These are phyloP conservation scores for Malurus cyaneus DNA, from an alignment of 2,113 vertebrate genomes.

Conservation along the genomic window DNA sequence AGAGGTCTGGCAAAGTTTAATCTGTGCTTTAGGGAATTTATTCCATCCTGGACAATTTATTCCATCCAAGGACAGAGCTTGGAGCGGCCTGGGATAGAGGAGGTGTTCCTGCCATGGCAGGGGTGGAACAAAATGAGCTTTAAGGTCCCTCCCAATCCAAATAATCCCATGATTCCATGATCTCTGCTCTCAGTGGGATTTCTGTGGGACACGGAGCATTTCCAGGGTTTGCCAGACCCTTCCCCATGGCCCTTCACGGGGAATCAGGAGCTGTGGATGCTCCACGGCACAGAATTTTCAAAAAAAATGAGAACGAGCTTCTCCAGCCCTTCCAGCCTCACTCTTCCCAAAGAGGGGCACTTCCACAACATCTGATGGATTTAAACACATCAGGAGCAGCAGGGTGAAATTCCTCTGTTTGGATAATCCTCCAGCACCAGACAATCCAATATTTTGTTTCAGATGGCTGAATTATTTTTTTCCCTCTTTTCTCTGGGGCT, in stretches of 20 bases:
- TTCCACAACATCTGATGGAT: not conserved
- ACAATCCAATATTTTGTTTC: conserved; percentile 13
- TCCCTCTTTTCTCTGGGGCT: not conserved
- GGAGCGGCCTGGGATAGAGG: not conserved
- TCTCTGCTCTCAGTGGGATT: not conserved
- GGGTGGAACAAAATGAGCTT: fast-evolving
- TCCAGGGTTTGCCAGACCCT: not conserved
- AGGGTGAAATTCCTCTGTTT: not conserved
- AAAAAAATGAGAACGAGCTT: not conserved
- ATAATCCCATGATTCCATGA: not conserved
- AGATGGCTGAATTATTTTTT: not conserved
- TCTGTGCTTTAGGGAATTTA: not conserved
- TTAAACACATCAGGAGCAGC: not conserved
- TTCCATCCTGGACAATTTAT: not conserved
- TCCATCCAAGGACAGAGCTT: not conserved
- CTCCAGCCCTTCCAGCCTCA: not conserved
- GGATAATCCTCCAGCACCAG: not conserved
- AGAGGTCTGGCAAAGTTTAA: not conserved
- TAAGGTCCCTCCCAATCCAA: not conserved
- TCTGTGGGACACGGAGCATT: not conserved
- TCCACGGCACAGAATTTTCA: not conserved
- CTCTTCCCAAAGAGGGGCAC: not conserved
- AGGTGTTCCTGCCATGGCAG: not conserved
- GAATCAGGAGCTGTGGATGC: not conserved
- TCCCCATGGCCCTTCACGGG: fast-evolving